Base-by-base conservation (phyloP, 2,888 invertebrate genomes). In the Lycocerus yunnanus region DNA sequence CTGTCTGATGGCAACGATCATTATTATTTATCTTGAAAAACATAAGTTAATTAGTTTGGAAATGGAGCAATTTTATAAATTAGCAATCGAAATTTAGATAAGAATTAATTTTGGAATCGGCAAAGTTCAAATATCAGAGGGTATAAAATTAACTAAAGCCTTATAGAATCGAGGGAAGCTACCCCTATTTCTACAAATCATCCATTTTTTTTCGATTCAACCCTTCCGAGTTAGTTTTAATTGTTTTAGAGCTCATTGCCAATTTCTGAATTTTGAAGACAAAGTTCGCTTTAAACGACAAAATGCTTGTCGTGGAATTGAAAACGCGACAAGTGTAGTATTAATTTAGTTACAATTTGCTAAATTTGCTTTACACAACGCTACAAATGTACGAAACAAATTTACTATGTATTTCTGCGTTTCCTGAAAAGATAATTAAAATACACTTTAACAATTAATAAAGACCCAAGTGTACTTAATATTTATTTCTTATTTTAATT, bases 231-330 rank as follows among this genome's bases (percentile, higher is more conserved):
- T 77, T 80, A 83, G 84, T 85, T 84, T 84, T 84, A 85, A 85
- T 85, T 84, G 85, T 85, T 85, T 85, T 84, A 84, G 83, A 85
- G 84, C 85, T 84, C 85, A 84, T 84, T 84, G 84, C 84, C 84
- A 84, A 84, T 84, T 84, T 84, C 84, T 83, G 81, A 82, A 83
- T 81, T 80, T 79, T 78, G 79, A 80, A 80, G 72, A 69, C 73
- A 59, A 75, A 75, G 75, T 72, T 69, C 15, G 75, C 61, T 75
- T 75, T 72, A 75, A 75, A 72, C 75, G 68, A 66, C 16, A 59
- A 20, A 66, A 73, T n/a, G 16, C 24, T 67, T 67, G 43, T 43
- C 27, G 67, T 67, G 16, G 14, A 63, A 63, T 63, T 63, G 61
- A 63, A 63, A 63, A 63, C 61, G 61, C 61, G 16, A 63, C 61